Evolutionary conservation across 1,140 invertebrate genomes (phyloP).

Genomic region (Drosophila serrata): DNA sequence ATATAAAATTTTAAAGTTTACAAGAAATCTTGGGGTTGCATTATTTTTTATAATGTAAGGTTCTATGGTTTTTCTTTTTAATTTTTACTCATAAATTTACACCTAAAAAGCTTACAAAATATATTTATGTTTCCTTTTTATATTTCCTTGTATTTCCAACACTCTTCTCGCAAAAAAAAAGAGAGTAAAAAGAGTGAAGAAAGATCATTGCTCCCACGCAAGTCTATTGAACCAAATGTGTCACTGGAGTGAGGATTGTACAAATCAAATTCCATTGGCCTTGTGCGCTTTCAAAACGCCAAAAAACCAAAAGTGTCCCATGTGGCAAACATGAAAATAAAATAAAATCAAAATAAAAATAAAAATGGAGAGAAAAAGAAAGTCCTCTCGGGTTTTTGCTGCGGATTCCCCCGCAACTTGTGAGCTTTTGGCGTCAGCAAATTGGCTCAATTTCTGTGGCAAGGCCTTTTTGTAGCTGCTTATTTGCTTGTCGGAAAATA

Average conservation of each 20-base stretch:
- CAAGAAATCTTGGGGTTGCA: neutral
- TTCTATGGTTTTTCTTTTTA: neutral
- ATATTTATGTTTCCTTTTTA: neutral
- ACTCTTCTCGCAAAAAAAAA: neutral
- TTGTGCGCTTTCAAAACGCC: slow-evolving; percentile 39
- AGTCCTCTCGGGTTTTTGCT: slow-evolving; percentile 10
- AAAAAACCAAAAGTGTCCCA: slow-evolving; percentile 15
- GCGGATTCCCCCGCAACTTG: slow-evolving; percentile 23
- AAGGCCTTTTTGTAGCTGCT: slow-evolving; percentile 49
- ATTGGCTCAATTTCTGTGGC: slow-evolving; percentile 68
- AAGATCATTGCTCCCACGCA: neutral
- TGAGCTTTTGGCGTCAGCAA: slow-evolving; percentile 59
- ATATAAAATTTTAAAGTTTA: too few species aligned
- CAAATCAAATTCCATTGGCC: slow-evolving; percentile 51
- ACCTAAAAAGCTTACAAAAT: neutral
- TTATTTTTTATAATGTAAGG: neutral
- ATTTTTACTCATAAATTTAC: too few species aligned
- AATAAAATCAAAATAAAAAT: slow-evolving; percentile 49
- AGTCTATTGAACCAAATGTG: slow-evolving; percentile 43
- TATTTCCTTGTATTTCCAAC: neutral
- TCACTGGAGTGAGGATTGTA: slow-evolving; percentile 44
- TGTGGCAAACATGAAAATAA: slow-evolving; percentile 7
- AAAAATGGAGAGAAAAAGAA: slow-evolving; percentile 52
- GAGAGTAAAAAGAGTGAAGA: too few species aligned
- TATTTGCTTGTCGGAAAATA: slow-evolving; percentile 83